Percentiles rank a stretch among this genome's conserved stretches.
Evolutionary conservation across 2,113 vertebrate genomes (phyloP).

Genomic region (Bothrops jararaca): DNA sequence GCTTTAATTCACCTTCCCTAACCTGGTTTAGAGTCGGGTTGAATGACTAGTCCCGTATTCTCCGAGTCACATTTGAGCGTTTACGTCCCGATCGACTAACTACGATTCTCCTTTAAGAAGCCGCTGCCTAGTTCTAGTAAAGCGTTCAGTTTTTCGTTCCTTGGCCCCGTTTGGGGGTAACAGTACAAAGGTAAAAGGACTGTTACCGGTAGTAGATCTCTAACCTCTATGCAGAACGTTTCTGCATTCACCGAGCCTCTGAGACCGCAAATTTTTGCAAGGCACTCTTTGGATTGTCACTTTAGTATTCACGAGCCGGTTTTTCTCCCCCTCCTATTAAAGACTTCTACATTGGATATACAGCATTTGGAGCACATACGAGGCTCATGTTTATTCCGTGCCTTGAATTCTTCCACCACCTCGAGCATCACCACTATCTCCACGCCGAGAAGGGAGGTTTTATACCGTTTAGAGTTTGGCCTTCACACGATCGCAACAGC

Average conservation of each 20-base stretch:
- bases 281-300: neutral
- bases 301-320: neutral
- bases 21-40: neutral
- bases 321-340: neutral
- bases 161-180: neutral
- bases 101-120: neutral
- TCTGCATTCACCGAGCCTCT: neutral
- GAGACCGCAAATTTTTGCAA: neutral
- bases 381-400: neutral
- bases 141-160: neutral
- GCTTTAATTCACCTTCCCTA: neutral
- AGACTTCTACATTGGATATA: neutral
- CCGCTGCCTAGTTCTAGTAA: neutral
- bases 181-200: neutral
- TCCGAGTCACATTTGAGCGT: neutral
- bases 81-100: neutral
- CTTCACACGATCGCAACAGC: conserved; percentile 61
- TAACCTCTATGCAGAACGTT: too few species aligned
- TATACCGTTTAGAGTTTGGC: neutral
- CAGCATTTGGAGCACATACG: neutral
- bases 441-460: neutral
- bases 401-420: neutral
- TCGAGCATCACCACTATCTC: neutral
- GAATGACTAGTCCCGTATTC: neutral
- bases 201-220: neutral